Evolutionary conservation across 30 jellyfish, hydroid and myxozoan genomes (phyloP).

Genomic region (Hydractinia symbiolongicarpus): DNA sequence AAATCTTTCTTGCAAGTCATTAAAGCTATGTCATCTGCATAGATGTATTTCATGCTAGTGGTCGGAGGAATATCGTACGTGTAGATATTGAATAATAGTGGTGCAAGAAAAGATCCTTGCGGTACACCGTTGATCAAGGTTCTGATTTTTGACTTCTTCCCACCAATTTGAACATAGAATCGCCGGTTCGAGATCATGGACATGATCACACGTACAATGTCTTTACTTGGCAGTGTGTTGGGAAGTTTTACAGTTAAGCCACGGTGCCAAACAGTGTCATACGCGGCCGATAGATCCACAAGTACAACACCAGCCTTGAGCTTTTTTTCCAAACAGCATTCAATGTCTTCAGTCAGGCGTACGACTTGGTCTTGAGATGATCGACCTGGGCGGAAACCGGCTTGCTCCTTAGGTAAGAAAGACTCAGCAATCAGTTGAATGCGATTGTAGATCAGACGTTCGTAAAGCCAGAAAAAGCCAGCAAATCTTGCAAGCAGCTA

Average conservation of each 20-base stretch:
- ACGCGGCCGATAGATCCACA: constrained; percentile 16
- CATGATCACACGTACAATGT: background rate
- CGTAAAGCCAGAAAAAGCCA: no score
- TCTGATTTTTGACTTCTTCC: background rate
- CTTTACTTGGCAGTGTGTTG: background rate
- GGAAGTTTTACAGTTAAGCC: background rate
- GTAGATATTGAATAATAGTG: no score
- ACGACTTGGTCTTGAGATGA: constrained; percentile 2
- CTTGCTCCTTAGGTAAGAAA: no score
- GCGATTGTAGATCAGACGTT: constrained; percentile 12
- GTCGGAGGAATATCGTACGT: no score
- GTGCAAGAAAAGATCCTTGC: no score
- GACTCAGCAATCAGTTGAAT: no score
- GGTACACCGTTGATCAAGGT: background rate
- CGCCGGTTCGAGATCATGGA: background rate
- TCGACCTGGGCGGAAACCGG: constrained; percentile 28
- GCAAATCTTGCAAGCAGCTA: no score
- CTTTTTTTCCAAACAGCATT: background rate
- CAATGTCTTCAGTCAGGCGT: constrained; percentile 13
- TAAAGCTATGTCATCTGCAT: no score
- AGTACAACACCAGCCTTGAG: constrained; percentile 18
- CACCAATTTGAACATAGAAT: background rate
- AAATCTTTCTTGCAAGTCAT: no score
- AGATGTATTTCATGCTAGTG: no score
- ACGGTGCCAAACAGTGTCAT: constrained; percentile 2